Conservation (phyloP, 1,140 invertebrate genomes). For the Anoplophora glabripennis region DNA sequence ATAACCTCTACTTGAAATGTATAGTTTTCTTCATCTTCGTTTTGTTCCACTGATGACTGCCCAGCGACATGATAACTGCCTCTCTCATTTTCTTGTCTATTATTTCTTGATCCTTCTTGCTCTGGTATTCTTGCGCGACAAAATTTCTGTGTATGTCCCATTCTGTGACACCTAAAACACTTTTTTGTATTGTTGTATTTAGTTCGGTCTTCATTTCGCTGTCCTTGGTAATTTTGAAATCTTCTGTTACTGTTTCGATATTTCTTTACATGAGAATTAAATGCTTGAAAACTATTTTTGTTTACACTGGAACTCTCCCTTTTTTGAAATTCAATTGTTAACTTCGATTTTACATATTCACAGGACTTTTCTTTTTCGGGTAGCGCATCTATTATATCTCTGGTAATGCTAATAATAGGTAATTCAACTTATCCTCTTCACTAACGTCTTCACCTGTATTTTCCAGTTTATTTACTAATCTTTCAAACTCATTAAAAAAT, state of each 20-base stretch:
- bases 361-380: constrained; percentile 14
- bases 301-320: neutral
- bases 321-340: constrained; percentile 9
- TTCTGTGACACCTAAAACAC: constrained; percentile 5
- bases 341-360: constrained; percentile 16
- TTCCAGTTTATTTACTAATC: constrained; percentile 14
- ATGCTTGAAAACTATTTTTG: too few species aligned
- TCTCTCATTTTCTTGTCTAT: constrained; percentile 9
- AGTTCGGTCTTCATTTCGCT: neutral
- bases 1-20: too few species aligned
- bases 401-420: constrained; percentile 15
- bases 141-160: neutral
- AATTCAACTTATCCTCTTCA: constrained; percentile 12
- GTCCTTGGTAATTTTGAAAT: too few species aligned
- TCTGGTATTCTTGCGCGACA: neutral
- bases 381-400: constrained; percentile 18
- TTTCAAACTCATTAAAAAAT: constrained; percentile 18
- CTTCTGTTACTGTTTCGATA: too few species aligned
- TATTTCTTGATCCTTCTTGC: constrained; percentile 2
- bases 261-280: too few species aligned
- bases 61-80: neutral
- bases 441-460: neutral
- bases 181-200: constrained; percentile 5
- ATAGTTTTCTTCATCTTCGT: neutral
- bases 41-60: neutral